Evolutionary conservation across 2,113 vertebrate genomes (phyloP), one percentile per base, ranked within the genome.

Genomic region (Murina feae): DNA sequence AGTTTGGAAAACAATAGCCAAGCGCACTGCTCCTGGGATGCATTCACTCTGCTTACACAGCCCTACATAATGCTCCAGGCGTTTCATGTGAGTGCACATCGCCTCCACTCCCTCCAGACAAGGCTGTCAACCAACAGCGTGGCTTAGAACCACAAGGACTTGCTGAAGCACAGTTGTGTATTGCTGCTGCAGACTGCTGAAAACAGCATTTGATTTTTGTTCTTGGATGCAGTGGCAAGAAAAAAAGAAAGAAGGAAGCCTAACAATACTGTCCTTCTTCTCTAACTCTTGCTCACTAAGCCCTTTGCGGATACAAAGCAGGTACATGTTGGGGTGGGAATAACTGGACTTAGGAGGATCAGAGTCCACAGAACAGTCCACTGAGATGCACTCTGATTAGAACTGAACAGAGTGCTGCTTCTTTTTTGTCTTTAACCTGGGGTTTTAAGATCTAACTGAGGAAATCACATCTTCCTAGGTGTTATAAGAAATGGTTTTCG

Each of bases 81-180:
- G 42, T 37, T 37, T 71, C 18, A 28, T 4, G 4, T 37, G 17
- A 35, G 39, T 14, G 72, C 49, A 72, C 14, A 14, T 6, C 12
- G 18, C 8, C 11, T 11, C 69, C 16, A 25, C 28, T 44, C 9
- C 49, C 65, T 23, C 58, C n/a, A 63, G 42, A 69, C 47, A n/a
- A 65, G 65, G 42, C 1, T 23, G 20, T 32, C 25, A 23, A 23
- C 0, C 25, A 76, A n/a, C 0, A 42, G 78, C 10, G 1, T 0
- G 7, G 72, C 20, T 60, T 4, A 12, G 0, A 78, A 53, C 37
- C 37, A 16, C 1, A 12, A 80, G 53, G 18, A 80, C 55, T 1
- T 25, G 11, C 5, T 51, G 6, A 78, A n/a, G 81, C 4, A 51
- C 9, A 23, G 12, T n/a, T 32, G 78, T 1, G 23, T n/a, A 30